These are phyloP conservation scores for Dipodomys merriami DNA, from an alignment of 2,113 vertebrate species.

Conservation along the genomic window DNA sequence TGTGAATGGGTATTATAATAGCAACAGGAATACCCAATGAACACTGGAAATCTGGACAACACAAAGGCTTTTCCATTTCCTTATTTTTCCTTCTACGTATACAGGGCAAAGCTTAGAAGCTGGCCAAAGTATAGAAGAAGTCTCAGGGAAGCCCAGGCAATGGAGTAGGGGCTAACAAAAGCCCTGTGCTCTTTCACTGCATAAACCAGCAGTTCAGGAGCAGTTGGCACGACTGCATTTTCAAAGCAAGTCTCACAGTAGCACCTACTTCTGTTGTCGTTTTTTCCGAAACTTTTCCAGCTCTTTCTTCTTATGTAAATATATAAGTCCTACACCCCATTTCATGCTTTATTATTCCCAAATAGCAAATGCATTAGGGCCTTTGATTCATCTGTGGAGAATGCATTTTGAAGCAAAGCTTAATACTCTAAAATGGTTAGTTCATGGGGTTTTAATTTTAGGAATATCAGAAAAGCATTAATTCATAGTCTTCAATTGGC, in stretches of 20 bases:
- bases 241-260: constrained; percentile 34
- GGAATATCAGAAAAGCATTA: constrained; percentile 86
- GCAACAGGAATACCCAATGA: not conserved
- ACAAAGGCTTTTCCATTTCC: not conserved
- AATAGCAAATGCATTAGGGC: constrained; percentile 86
- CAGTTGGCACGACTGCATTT: not conserved
- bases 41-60: constrained; percentile 27
- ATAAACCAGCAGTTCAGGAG: not conserved
- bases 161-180: not conserved
- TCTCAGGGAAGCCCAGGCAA: not conserved
- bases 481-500: constrained; percentile 83
- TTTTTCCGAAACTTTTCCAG: constrained; percentile 82
- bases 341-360: constrained; percentile 88
- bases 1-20: not conserved
- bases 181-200: not conserved
- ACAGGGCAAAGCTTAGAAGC: not conserved
- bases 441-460: constrained; percentile 89
- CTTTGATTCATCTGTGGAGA: constrained; percentile 89
- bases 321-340: constrained; percentile 84
- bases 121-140: not conserved
- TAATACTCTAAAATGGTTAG: constrained; percentile 88
- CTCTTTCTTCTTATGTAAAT: constrained; percentile 87
- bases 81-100: constrained; percentile 4
- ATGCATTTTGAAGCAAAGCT: constrained; percentile 89
- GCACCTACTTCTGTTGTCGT: constrained; percentile 73